Evolutionary conservation across 2,113 vertebrate species (phyloP).

Genomic region (Mandrillus leucophaeus): DNA sequence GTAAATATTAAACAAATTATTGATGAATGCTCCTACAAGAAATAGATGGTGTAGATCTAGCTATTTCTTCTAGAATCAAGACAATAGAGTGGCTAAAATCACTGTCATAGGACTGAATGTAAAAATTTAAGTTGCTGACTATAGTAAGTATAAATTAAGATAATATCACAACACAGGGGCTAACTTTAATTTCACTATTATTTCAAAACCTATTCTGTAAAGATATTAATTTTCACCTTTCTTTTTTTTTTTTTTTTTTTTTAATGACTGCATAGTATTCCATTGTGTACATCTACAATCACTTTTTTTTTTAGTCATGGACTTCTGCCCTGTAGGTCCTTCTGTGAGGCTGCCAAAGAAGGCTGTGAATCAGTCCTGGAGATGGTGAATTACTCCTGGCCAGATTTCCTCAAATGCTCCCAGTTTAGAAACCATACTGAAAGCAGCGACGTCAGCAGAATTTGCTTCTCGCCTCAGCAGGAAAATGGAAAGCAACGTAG

Average conservation of each 20-base stretch:
- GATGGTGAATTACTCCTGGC: conserved; percentile 96
- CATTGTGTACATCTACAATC: no score
- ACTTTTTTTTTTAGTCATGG: conserved; percentile 74
- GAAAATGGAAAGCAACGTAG: conserved; percentile 89
- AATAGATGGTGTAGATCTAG: background rate
- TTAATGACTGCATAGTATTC: no score
- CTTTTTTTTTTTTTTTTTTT: conserved; percentile 47
- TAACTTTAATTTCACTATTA: conserved; percentile 41
- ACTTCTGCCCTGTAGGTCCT: conserved; percentile 91
- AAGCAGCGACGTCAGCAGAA: conserved; percentile 65
- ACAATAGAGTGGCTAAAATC: background rate
- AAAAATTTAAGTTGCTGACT: background rate
- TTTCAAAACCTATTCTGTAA: background rate
- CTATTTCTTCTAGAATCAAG: background rate
- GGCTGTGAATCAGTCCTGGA: conserved; percentile 95
- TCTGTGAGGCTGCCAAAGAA: conserved; percentile 94
- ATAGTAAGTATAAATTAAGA: conserved; percentile 11
- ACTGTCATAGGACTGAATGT: background rate
- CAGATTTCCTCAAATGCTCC: conserved; percentile 94
- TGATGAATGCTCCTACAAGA: background rate
- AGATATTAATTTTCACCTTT: conserved; percentile 10
- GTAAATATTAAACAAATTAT: background rate
- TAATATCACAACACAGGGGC: background rate
- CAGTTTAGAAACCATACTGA: conserved; percentile 89
- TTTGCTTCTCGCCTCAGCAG: conserved; percentile 90